These are phyloP conservation scores for Cheilosia vulpina DNA, from an alignment of 2,888 invertebrate genomes.

Conservation along the genomic window DNA sequence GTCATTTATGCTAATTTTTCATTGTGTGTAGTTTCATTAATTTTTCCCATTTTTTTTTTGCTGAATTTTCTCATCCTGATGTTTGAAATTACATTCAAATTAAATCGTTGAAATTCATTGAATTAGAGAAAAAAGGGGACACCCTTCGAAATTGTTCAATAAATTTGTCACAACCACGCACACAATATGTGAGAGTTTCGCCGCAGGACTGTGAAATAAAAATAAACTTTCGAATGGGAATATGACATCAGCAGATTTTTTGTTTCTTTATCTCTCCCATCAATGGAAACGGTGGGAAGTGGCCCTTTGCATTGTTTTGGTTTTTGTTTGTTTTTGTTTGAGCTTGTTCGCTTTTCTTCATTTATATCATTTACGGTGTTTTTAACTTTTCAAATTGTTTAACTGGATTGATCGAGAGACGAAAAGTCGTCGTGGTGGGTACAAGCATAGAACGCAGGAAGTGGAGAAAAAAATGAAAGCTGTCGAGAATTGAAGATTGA, in stretches of 20 bases:
- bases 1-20: conserved; percentile 66
- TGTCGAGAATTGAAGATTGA: conserved; percentile 68
- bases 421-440: neutral
- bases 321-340: neutral
- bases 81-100: conserved; percentile 69
- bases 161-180: conserved; percentile 56
- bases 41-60: neutral
- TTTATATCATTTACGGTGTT: conserved; percentile 57
- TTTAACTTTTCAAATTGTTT: conserved; percentile 63
- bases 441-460: neutral
- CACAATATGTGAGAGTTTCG: conserved; percentile 27
- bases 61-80: conserved; percentile 37
- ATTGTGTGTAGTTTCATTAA: conserved; percentile 32
- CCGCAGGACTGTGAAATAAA: conserved; percentile 37
- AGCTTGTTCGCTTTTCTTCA: neutral
- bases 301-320: conserved; percentile 7
- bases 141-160: conserved; percentile 50
- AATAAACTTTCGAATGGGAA: conserved; percentile 54
- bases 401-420: neutral
- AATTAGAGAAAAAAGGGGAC: conserved; percentile 45
- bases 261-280: neutral
- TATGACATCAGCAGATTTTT: conserved; percentile 72
- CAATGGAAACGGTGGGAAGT: neutral
- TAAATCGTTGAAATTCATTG: conserved; percentile 72
- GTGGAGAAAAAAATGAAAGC: conserved; percentile 16